Conservation (phyloP, 2,888 invertebrate genomes). For the Ctena decussata region DNA sequence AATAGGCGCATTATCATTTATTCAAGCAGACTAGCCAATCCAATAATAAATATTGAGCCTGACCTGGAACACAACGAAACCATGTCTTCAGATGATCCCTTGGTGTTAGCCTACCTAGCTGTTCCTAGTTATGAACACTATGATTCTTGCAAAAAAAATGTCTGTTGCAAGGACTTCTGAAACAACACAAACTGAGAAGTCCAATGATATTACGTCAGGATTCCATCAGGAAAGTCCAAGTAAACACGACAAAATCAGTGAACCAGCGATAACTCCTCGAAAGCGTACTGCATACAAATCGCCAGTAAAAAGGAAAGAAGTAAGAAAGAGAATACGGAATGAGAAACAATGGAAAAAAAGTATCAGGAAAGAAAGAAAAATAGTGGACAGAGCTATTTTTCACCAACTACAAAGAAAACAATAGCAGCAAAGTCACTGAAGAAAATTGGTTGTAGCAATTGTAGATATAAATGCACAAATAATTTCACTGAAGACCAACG, state of each 20-base stretch:
- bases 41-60: background rate
- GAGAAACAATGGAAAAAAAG: conserved; percentile 20
- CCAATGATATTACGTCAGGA: background rate
- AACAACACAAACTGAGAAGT: background rate
- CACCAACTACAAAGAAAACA: background rate
- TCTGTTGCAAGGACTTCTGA: background rate
- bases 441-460: no score
- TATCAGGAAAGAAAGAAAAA: conserved; percentile 4
- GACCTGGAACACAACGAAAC: no score
- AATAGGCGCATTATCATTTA: background rate
- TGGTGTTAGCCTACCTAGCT: background rate
- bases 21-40: background rate
- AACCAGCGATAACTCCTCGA: background rate
- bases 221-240: background rate
- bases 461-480: conserved; percentile 12
- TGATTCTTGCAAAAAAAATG: background rate
- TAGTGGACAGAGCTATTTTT: conserved; percentile 22
- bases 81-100: background rate
- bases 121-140: background rate
- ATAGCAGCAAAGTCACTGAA: background rate
- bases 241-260: no score
- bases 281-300: background rate
- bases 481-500: conserved; percentile 6
- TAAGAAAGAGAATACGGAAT: conserved; percentile 17
- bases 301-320: background rate